phyloP scores from a whole-genome alignment of 2,113 vertebrate species.

The Engraulis encrasicolus region DNA sequence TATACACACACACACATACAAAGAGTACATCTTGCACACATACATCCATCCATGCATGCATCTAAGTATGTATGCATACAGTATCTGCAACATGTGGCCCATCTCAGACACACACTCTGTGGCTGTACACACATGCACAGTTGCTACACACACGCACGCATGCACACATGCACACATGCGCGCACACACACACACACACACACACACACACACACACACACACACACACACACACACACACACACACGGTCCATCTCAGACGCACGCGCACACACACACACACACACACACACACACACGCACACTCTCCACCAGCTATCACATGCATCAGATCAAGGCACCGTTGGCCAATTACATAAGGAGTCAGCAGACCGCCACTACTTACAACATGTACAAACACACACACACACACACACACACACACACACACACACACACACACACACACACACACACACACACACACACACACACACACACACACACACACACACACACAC shows the following conservation, averaged over 20 bases:
- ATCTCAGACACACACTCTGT: no score
- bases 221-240: background rate
- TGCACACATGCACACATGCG: background rate
- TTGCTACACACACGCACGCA: no score
- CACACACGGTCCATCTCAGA: no score
- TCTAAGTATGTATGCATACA: no score
- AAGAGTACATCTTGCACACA: no score
- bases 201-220: background rate
- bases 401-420: background rate
- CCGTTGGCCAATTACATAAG: no score
- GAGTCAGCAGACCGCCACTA: no score
- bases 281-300: background rate
- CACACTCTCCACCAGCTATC: background rate
- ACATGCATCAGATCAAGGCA: no score
- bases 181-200: background rate
- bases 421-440: background rate
- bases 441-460: background rate
- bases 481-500: background rate
- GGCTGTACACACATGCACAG: no score
- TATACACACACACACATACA: background rate
- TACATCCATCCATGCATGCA: no score
- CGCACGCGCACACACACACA: background rate
- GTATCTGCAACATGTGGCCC: no score
- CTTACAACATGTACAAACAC: conserved; percentile 6
- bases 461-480: background rate